phyloP scores from a whole-genome alignment of 2,888 invertebrate species.

The Lasius platythorax region DNA sequence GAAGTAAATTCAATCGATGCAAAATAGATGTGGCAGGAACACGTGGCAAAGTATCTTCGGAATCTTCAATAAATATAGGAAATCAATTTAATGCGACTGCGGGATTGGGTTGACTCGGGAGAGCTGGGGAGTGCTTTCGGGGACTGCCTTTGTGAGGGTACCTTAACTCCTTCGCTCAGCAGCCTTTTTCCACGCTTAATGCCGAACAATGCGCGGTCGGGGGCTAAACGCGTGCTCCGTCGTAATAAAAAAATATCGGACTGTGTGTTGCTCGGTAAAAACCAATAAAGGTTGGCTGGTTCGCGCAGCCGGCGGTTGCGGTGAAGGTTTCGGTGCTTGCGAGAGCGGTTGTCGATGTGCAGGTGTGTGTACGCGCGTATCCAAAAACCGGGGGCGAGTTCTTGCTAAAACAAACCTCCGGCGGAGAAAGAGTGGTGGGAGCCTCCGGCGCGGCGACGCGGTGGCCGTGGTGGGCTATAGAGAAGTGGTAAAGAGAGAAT shows the following conservation, averaged over 20 bases:
- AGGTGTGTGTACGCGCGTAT: constrained; percentile 53
- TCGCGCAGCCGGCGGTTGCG: constrained; percentile 81
- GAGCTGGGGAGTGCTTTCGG: background rate
- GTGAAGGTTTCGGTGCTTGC: constrained; percentile 74
- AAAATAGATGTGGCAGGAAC: constrained; percentile 32
- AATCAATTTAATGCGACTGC: constrained; percentile 32
- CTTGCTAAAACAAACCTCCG: constrained; percentile 83
- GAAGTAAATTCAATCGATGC: constrained; percentile 21
- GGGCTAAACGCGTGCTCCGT: constrained; percentile 72
- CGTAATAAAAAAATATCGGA: constrained; percentile 82
- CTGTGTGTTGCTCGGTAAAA: constrained; percentile 82
- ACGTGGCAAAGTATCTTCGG: constrained; percentile 47
- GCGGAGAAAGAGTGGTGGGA: constrained; percentile 79
- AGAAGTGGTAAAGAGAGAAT: constrained; percentile 84
- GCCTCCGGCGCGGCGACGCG: constrained; percentile 67
- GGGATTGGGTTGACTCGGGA: background rate
- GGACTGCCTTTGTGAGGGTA: constrained; percentile 64
- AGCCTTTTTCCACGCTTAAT: constrained; percentile 71
- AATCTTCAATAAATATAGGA: constrained; percentile 48
- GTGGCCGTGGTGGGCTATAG: constrained; percentile 77
- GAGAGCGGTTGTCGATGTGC: constrained; percentile 53
- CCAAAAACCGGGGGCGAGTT: constrained; percentile 78
- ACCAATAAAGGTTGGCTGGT: constrained; percentile 83
- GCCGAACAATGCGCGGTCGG: constrained; percentile 74
- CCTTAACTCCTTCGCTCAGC: constrained; percentile 72